A percentile compares a stretch with the other conserved stretches of the same genome.
Evolutionary conservation across 2,113 vertebrate genomes (phyloP).

Genomic region (Rana temporaria): DNA sequence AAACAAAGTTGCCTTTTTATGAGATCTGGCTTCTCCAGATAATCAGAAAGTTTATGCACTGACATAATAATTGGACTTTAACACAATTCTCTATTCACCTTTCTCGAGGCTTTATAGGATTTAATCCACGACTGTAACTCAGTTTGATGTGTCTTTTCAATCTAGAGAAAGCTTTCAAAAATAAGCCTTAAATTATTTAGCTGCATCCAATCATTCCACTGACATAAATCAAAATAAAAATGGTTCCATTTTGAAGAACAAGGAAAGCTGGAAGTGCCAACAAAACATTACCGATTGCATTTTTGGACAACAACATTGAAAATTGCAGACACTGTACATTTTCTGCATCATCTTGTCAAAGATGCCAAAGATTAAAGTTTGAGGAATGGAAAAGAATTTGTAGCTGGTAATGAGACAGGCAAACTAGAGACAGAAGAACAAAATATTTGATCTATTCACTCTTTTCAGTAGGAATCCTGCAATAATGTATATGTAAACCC

Average conservation of each 20-base stretch:
- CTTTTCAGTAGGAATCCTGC: no score
- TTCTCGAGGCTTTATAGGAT: neutral
- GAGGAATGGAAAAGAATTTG: slow-evolving; percentile 22
- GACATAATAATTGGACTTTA: neutral
- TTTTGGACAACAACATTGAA: slow-evolving; percentile 36
- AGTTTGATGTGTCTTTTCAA: slow-evolving; percentile 3
- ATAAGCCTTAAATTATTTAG: slow-evolving; percentile 40
- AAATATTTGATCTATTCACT: neutral
- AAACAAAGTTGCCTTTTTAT: no score
- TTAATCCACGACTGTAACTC: neutral
- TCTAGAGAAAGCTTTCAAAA: slow-evolving; percentile 23
- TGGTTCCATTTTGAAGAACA: slow-evolving; percentile 9
- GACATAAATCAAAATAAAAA: slow-evolving; percentile 38
- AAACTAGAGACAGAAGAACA: slow-evolving; percentile 6
- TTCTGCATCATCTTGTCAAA: slow-evolving; percentile 19
- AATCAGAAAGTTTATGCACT: no score
- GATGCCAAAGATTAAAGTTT: slow-evolving; percentile 31
- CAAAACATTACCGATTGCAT: slow-evolving; percentile 32
- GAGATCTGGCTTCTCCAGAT: no score
- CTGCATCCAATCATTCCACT: slow-evolving; percentile 15
- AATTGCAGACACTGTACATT: slow-evolving; percentile 14
- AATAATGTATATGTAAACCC: no score
- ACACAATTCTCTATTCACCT: neutral
- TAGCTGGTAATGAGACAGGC: neutral
- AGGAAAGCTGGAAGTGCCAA: slow-evolving; percentile 16